Conservation (phyloP, 2,113 vertebrate species). For the Callospermophilus lateralis region DNA sequence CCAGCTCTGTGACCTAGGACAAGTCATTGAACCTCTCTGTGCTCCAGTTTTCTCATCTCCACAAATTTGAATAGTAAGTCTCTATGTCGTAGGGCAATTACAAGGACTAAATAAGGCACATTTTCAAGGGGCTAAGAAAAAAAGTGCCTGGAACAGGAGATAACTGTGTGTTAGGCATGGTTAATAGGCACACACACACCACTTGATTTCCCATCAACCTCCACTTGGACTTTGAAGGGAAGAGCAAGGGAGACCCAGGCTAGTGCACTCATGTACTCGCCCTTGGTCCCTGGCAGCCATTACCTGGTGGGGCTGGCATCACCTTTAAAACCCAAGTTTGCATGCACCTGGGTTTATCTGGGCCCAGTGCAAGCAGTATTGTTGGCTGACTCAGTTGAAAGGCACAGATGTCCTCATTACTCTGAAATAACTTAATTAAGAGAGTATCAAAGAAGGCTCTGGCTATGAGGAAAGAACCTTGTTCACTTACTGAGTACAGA, state of each 20-base stretch:
- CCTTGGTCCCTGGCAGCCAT: neutral
- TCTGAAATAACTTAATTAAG: slow-evolving; percentile 42
- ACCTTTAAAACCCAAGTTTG: neutral
- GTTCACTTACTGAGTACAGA: neutral
- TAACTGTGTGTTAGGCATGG: neutral
- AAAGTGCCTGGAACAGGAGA: neutral
- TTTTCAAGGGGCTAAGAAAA: neutral
- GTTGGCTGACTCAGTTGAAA: neutral
- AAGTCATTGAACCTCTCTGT: neutral
- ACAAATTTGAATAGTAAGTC: neutral
- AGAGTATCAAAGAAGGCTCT: neutral
- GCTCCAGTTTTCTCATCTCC: neutral
- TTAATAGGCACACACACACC: too few species aligned
- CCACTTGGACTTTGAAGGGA: neutral
- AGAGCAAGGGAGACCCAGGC: neutral
- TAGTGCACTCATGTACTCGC: fast-evolving
- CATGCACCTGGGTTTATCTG: neutral
- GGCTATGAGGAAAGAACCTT: neutral
- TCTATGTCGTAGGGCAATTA: neutral
- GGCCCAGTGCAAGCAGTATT: neutral
- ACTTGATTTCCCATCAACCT: neutral
- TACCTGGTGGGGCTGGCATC: too few species aligned
- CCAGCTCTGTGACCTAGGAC: neutral
- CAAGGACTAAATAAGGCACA: neutral
- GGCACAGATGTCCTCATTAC: neutral